phyloP scores from a whole-genome alignment of 2,113 vertebrate species.

The Heterocephalus glaber region DNA sequence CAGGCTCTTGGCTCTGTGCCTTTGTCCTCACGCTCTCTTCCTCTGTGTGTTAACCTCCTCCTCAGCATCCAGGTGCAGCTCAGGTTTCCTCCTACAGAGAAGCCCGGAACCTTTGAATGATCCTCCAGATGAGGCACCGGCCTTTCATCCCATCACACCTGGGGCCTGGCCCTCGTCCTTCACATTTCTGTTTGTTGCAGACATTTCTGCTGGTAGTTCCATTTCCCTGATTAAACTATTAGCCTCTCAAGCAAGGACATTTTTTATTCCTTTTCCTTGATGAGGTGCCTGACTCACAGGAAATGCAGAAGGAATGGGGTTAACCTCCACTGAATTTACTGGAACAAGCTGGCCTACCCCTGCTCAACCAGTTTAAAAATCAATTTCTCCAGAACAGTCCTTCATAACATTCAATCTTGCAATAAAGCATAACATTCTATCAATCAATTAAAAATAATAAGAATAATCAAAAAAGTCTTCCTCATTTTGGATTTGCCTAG shows the following conservation, averaged over 20 bases:
- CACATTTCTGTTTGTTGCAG: neutral
- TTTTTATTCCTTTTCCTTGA: conserved; percentile 3
- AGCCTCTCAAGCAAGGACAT: neutral
- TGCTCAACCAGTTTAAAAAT: neutral
- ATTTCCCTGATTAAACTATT: neutral
- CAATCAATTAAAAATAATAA: neutral
- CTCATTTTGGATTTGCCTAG: conserved; percentile 2
- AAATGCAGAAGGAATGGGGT: neutral
- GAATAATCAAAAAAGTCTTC: conserved; percentile 30
- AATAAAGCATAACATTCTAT: neutral
- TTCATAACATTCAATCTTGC: neutral
- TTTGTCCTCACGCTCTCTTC: neutral
- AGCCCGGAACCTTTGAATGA: neutral
- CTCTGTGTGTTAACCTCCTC: neutral
- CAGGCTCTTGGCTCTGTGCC: neutral
- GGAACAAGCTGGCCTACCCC: neutral
- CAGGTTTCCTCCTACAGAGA: neutral
- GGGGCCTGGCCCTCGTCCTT: too few relatives aligned
- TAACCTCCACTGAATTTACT: neutral
- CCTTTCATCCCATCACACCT: neutral
- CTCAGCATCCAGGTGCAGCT: neutral
- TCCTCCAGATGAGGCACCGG: neutral
- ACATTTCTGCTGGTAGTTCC: neutral
- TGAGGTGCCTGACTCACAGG: neutral
- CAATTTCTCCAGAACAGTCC: neutral